phyloP scores from a whole-genome alignment of 2,888 invertebrate species.

The Lypha dubia region DNA sequence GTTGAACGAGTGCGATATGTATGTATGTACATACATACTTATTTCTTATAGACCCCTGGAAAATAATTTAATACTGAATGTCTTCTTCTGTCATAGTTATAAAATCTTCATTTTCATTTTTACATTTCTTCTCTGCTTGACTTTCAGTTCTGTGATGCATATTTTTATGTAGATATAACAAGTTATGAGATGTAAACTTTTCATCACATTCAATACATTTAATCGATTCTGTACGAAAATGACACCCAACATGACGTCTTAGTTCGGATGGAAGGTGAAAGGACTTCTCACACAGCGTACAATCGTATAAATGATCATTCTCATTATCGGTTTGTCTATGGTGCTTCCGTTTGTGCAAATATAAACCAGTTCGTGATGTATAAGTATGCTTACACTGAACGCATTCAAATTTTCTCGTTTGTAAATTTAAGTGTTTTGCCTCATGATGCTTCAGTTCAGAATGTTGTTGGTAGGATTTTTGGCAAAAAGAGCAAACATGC shows the following conservation, averaged over 20 bases:
- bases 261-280: constrained; percentile 60
- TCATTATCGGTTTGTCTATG: background rate
- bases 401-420: constrained; percentile 58
- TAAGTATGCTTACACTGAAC: constrained; percentile 56
- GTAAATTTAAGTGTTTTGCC: constrained; percentile 47
- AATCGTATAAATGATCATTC: constrained; percentile 49
- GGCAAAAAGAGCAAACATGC: constrained; percentile 62
- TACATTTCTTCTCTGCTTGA: background rate
- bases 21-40: no score
- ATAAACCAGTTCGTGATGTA: constrained; percentile 67
- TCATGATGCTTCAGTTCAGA: constrained; percentile 64
- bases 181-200: constrained; percentile 51
- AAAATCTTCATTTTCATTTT: constrained; percentile 7
- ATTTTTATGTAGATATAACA: constrained; percentile 55
- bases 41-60: no score
- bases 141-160: background rate
- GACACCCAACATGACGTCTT: constrained; percentile 55
- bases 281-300: constrained; percentile 58
- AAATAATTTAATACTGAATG: no score
- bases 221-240: constrained; percentile 40
- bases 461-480: constrained; percentile 67
- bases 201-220: constrained; percentile 60
- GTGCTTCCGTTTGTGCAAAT: constrained; percentile 64
- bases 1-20: no score
- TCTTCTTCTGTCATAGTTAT: background rate